phyloP scores from a whole-genome alignment of 2,797 vertebrate species.

The Hemitrygon akajei region DNA sequence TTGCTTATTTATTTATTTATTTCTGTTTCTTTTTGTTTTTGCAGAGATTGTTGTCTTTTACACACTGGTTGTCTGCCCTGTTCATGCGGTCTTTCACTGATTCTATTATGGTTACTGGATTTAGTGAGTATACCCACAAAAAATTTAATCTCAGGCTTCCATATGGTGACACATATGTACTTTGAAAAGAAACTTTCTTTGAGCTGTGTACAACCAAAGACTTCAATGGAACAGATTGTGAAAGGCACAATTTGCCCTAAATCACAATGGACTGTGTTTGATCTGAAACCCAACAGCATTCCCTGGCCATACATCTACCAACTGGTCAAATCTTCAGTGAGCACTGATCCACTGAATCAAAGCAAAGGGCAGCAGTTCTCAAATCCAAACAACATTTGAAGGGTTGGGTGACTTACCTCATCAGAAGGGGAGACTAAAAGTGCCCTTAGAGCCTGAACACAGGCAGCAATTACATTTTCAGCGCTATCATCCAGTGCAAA shows the following conservation, averaged over 20 bases:
- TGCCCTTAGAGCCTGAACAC: slow-evolving; percentile 66
- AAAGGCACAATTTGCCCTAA: too few species aligned
- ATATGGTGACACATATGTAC: too few species aligned
- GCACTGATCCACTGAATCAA: background rate
- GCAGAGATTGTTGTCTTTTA: too few species aligned
- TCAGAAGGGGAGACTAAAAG: slow-evolving; percentile 78
- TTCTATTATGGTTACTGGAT: too few species aligned
- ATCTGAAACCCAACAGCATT: background rate
- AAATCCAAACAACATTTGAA: background rate
- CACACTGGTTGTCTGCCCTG: too few species aligned
- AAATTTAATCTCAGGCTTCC: too few species aligned
- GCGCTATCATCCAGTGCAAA: slow-evolving; percentile 82
- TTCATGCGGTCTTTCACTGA: too few species aligned
- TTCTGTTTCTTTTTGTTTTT: too few species aligned
- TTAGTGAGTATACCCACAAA: too few species aligned
- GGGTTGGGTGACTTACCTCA: slow-evolving; percentile 64
- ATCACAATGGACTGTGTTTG: background rate
- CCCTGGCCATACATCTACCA: too few species aligned
- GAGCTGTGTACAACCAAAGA: background rate
- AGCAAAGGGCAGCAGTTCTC: background rate
- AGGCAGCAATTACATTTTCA: slow-evolving; percentile 77
- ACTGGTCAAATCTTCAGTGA: background rate
- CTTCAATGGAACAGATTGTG: background rate
- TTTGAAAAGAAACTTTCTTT: too few species aligned
- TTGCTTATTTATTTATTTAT: too few species aligned